Evolutionary conservation across 2,797 vertebrate species (phyloP).

Genomic region (Eulemur mongoz): DNA sequence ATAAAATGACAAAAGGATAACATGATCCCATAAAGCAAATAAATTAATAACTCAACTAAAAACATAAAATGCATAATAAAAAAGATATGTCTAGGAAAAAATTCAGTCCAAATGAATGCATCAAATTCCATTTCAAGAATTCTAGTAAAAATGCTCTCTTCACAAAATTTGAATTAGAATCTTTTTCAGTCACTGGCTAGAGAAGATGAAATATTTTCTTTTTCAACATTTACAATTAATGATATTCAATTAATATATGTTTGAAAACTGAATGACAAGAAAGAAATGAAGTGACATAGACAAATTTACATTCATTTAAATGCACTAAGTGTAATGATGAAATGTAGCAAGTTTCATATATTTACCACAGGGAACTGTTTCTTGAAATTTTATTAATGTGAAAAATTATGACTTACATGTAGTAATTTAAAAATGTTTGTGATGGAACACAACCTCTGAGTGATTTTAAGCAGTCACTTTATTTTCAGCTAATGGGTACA

Average conservation of each 20-base stretch:
- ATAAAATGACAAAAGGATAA: not conserved
- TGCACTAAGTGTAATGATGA: not conserved
- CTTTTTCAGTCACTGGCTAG: not conserved
- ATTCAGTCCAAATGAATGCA: not conserved
- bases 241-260: not conserved
- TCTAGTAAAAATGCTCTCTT: not conserved
- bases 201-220: not conserved
- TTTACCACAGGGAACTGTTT: not conserved
- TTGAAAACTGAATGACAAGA: not conserved
- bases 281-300: not conserved
- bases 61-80: not conserved
- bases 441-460: not conserved
- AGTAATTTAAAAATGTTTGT: not conserved
- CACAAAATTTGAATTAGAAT: not conserved
- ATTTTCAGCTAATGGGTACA: constrained; percentile 14
- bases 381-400: not conserved
- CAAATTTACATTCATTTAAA: not conserved
- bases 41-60: constrained; percentile 1
- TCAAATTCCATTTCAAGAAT: not conserved
- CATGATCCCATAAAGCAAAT: not conserved
- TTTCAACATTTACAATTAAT: constrained; percentile 26
- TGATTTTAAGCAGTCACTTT: not conserved
- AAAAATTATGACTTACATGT: not conserved
- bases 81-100: not conserved
- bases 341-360: not conserved